Evolutionary conservation across 2,888 invertebrate genomes (phyloP).

Genomic region (Mythimna lalbum): DNA sequence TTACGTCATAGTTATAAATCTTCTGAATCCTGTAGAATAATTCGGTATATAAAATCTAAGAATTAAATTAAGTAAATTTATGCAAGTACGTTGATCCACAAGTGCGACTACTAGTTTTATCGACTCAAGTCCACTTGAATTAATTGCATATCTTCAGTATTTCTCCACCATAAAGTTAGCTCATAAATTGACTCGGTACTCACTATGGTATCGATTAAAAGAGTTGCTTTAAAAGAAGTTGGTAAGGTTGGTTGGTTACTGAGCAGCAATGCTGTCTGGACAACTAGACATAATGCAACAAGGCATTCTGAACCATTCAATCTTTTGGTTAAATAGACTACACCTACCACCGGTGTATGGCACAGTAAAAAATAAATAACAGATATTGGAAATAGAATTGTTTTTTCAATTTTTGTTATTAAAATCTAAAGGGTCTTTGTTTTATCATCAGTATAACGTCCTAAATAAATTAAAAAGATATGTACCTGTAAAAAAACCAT

Average conservation of each 20-base stretch:
- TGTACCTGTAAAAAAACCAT: conserved; percentile 16
- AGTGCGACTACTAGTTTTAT: background rate
- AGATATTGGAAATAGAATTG: too few species aligned
- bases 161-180: conserved; percentile 13
- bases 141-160: conserved; percentile 12
- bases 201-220: conserved; percentile 13
- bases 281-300: too few species aligned
- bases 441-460: background rate
- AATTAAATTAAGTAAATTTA: background rate
- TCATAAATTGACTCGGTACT: conserved; percentile 45
- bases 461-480: conserved; percentile 5
- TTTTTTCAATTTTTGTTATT: too few species aligned
- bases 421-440: conserved; percentile 7
- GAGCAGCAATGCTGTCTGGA: background rate
- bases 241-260: conserved; percentile 4
- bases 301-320: too few species aligned
- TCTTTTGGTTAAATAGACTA: too few species aligned
- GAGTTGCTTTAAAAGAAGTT: conserved; percentile 24
- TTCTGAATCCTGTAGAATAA: background rate
- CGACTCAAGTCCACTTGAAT: background rate
- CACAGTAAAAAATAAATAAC: too few species aligned
- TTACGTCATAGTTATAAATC: background rate
- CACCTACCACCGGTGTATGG: too few species aligned
- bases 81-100: background rate
- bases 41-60: background rate